phyloP scores from a whole-genome alignment of 2,888 invertebrate genomes.

The Leucoptera coffeella region DNA sequence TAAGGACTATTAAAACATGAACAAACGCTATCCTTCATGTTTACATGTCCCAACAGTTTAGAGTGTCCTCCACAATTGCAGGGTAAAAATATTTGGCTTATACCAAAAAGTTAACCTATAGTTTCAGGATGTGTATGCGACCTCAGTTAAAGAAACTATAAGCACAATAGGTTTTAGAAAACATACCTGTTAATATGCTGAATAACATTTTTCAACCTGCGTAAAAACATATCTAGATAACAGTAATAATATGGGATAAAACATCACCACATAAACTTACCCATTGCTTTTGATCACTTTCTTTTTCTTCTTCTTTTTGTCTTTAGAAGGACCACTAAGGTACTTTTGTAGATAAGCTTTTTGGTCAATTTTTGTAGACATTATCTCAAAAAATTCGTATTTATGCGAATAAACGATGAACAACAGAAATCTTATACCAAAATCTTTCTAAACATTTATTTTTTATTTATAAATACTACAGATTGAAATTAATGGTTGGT shows the following conservation, averaged over 20 bases:
- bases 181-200: background rate
- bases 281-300: slow-evolving; percentile 35
- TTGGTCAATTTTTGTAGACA: slow-evolving; percentile 55
- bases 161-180: background rate
- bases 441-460: no score
- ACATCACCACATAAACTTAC: slow-evolving; percentile 11
- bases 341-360: slow-evolving; percentile 78
- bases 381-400: no score
- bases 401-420: no score
- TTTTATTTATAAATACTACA: no score
- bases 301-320: slow-evolving; percentile 64
- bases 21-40: no score
- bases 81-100: background rate
- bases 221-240: background rate
- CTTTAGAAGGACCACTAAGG: slow-evolving; percentile 55
- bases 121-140: background rate
- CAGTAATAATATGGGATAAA: background rate
- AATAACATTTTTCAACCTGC: background rate
- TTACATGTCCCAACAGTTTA: no score
- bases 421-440: no score
- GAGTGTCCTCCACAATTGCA: no score
- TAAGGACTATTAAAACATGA: no score
- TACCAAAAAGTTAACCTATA: no score
- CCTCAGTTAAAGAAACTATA: background rate
- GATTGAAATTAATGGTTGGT: no score